Percentiles rank a stretch among this genome's conserved stretches.
Evolutionary conservation across 2,113 vertebrate species (phyloP).

Genomic region (Brienomyrus brachyistius): DNA sequence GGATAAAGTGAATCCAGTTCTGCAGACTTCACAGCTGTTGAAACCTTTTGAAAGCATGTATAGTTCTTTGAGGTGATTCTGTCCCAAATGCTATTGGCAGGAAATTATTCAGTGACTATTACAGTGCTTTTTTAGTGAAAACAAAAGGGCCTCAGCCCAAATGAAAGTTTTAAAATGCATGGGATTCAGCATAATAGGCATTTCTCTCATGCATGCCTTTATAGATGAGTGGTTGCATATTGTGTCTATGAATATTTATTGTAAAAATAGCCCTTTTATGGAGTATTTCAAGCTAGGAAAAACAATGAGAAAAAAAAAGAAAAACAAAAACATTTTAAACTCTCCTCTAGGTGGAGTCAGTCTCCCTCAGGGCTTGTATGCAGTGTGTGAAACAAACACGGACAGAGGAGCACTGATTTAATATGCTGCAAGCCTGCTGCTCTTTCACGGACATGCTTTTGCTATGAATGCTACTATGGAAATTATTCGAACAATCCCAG

Average conservation of each 20-base stretch:
- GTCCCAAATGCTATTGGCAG: conserved; percentile 27
- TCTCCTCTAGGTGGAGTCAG: conserved; percentile 62
- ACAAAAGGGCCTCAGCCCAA: not conserved
- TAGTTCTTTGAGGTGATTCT: conserved; percentile 35
- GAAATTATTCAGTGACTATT: conserved; percentile 21
- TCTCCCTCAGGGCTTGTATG: conserved; percentile 48
- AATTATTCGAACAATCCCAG: not conserved
- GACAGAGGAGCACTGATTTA: conserved; percentile 19
- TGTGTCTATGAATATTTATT: not conserved
- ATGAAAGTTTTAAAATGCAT: conserved; percentile 8
- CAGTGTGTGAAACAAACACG: not conserved
- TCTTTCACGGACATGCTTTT: not conserved
- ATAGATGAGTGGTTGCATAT: not conserved
- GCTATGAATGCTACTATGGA: not conserved
- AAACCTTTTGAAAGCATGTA: conserved; percentile 33
- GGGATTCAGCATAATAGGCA: not conserved
- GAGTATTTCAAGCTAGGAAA: not conserved
- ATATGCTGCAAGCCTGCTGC: not conserved
- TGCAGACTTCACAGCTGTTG: conserved; percentile 41
- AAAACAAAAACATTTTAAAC: conserved; percentile 28
- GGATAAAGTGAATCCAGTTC: conserved; percentile 56
- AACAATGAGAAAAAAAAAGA: not conserved
- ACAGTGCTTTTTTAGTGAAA: conserved; percentile 10
- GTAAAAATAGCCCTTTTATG: not conserved
- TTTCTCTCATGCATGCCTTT: conserved; percentile 1